A percentile compares a stretch with the other conserved stretches of the same genome.
These are phyloP conservation scores for Triops cancriformis DNA, from an alignment of 1,140 invertebrate genomes.

Conservation along the genomic window DNA sequence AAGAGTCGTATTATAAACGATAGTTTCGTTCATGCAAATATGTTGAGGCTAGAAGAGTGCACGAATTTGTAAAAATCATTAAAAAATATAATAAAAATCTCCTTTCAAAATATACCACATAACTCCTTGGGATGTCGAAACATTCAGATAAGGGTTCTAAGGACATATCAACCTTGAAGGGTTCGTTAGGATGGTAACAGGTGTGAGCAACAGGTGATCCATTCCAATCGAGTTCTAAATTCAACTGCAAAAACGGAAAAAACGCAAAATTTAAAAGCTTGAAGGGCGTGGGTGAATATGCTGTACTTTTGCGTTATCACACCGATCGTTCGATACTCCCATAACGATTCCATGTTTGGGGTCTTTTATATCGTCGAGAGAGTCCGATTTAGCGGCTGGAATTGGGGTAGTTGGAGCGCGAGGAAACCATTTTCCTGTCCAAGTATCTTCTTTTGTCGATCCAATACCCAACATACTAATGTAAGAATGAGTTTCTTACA, in stretches of 20 bases:
- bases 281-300: not conserved
- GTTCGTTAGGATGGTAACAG: constrained; percentile 48
- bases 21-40: constrained; percentile 58
- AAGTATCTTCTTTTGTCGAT: not conserved
- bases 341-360: constrained; percentile 46
- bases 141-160: constrained; percentile 47
- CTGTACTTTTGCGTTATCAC: constrained; percentile 61
- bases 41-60: constrained; percentile 47
- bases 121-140: constrained; percentile 50
- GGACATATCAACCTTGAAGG: constrained; percentile 42
- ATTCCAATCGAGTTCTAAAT: constrained; percentile 62
- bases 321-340: constrained; percentile 46
- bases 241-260: constrained; percentile 46
- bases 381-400: not conserved
- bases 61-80: not conserved
- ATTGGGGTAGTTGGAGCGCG: not conserved
- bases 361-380: constrained; percentile 30
- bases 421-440: not conserved
- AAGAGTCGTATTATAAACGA: constrained; percentile 53
- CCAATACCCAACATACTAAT: not conserved
- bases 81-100: constrained; percentile 22
- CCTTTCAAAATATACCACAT: constrained; percentile 43
- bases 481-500: not conserved
- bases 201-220: constrained; percentile 53
- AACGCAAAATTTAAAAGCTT: not conserved